phyloP scores from a whole-genome alignment of 2,113 vertebrate species.

The Ursus arctos region DNA sequence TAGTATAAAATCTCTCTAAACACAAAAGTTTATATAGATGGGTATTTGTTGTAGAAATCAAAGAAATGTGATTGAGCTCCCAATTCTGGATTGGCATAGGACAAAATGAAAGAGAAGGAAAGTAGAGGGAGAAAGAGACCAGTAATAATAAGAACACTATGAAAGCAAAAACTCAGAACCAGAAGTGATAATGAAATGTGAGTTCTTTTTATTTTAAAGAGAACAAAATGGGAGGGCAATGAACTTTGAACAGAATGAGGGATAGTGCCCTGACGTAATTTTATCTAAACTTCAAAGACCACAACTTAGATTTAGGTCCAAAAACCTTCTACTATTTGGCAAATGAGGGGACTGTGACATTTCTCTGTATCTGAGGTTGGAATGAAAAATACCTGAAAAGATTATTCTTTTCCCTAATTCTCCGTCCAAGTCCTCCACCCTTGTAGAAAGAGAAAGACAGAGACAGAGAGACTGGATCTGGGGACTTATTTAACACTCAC shows the following conservation, averaged over 20 bases:
- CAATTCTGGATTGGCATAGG: not conserved
- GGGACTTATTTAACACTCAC: not conserved
- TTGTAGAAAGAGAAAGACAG: not conserved
- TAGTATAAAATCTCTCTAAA: not conserved
- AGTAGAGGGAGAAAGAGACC: not conserved
- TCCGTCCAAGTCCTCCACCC: not conserved
- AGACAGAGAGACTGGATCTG: not conserved
- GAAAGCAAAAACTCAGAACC: not conserved
- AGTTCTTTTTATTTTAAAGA: not conserved
- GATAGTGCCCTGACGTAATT: not conserved
- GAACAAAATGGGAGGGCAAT: not conserved
- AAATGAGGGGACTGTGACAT: not conserved
- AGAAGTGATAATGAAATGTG: not conserved
- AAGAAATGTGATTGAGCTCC: not conserved
- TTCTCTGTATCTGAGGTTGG: not conserved
- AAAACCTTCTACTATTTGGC: not conserved
- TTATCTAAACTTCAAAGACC: not conserved
- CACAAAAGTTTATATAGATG: not conserved
- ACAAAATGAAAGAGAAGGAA: not conserved
- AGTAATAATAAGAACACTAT: not conserved
- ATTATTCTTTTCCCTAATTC: not conserved
- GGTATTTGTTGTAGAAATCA: not conserved
- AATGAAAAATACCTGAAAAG: slow-evolving; percentile 31
- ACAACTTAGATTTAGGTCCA: not conserved
- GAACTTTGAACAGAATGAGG: not conserved